Percentiles rank a stretch among this genome's conserved stretches.
phyloP scores from a whole-genome alignment of 2,797 vertebrate species.

The Phataginus tetradactyla region DNA sequence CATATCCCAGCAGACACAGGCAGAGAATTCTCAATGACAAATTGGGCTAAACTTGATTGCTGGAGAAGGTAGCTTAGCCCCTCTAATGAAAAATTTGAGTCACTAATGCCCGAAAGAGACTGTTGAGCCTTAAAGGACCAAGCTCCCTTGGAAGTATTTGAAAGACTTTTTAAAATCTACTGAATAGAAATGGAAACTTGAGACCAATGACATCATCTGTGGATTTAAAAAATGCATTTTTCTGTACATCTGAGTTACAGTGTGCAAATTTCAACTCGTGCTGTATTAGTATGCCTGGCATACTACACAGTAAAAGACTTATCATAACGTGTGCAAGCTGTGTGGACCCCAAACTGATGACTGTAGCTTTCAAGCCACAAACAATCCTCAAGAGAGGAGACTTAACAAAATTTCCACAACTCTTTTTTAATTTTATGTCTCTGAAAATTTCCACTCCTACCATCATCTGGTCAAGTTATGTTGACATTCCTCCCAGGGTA shows the following conservation, averaged over 20 bases:
- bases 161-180: not conserved
- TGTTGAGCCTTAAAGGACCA: not conserved
- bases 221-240: slow-evolving; percentile 37
- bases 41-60: not conserved
- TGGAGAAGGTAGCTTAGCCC: not conserved
- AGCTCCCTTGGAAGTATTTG: not conserved
- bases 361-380: slow-evolving; percentile 54
- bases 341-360: not conserved
- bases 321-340: not conserved
- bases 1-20: not conserved
- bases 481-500: not conserved
- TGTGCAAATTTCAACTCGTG: slow-evolving; percentile 45
- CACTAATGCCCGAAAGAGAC: not conserved
- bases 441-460: slow-evolving; percentile 40
- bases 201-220: slow-evolving; percentile 58
- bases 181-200: slow-evolving; percentile 43
- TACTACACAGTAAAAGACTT: slow-evolving; percentile 27
- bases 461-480: not conserved
- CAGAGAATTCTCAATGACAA: not conserved
- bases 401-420: slow-evolving; percentile 47
- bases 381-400: slow-evolving; percentile 6
- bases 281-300: not conserved
- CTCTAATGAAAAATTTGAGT: slow-evolving; percentile 9
- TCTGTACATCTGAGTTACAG: slow-evolving; percentile 39
- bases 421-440: slow-evolving; percentile 49